Percentiles rank a stretch among this genome's conserved stretches.
Evolutionary conservation across 1,140 invertebrate species (phyloP).

Genomic region (Kradibia gibbosae): DNA sequence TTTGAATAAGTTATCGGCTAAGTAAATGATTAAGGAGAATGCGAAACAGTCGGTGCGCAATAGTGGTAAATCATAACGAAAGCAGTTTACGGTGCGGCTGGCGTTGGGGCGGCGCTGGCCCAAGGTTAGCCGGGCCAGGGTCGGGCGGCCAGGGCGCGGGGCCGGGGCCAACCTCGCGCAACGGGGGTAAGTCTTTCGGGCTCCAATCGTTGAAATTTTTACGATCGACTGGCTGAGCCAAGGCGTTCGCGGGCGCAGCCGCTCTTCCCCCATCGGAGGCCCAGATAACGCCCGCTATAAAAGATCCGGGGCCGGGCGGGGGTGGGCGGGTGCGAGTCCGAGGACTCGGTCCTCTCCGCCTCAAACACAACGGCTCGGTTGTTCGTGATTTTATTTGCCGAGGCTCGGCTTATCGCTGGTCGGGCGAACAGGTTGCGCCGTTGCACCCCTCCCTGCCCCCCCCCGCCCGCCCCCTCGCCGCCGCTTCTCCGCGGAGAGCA

Average conservation of each 20-base stretch:
- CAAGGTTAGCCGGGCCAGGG: too few species aligned
- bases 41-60: not conserved
- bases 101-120: too few species aligned
- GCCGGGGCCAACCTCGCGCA: too few species aligned
- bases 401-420: conserved; percentile 66
- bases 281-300: conserved; percentile 43
- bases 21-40: too few species aligned
- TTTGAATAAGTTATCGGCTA: too few species aligned
- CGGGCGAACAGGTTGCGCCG: conserved; percentile 54
- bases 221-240: conserved; percentile 25
- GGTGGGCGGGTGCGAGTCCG: not conserved
- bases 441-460: conserved; percentile 19
- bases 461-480: not conserved
- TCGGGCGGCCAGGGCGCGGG: too few species aligned
- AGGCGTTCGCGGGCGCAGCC: not conserved
- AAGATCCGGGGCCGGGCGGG: conserved; percentile 16
- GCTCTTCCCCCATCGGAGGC: conserved; percentile 15
- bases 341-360: not conserved
- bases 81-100: too few species aligned
- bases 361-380: conserved; percentile 68
- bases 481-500: not conserved
- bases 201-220: conserved; percentile 43
- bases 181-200: conserved; percentile 1
- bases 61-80: conserved; percentile 26
- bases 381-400: conserved; percentile 71